Conservation (phyloP, 2,113 vertebrate genomes). For the Canis aureus region DNA sequence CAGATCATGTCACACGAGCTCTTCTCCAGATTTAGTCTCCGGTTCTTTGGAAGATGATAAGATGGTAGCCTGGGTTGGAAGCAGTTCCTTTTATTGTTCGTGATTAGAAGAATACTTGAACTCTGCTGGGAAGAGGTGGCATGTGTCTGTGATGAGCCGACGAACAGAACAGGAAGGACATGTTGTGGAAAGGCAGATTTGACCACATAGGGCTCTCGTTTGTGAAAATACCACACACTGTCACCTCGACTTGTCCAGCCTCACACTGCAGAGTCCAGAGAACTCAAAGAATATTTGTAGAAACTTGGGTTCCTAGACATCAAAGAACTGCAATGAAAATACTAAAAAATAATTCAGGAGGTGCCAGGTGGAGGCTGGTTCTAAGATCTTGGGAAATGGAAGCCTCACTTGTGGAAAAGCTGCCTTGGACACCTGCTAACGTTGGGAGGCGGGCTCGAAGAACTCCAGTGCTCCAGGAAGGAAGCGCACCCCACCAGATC, state of each 20-base stretch:
- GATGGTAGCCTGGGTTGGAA: conserved; percentile 81
- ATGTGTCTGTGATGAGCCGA: conserved; percentile 25
- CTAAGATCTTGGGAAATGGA: neutral
- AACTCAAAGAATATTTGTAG: conserved; percentile 26
- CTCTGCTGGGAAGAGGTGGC: conserved; percentile 71
- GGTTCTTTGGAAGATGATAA: conserved; percentile 88
- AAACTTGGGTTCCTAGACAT: conserved; percentile 31
- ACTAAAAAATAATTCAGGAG: conserved; percentile 27
- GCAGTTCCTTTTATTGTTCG: conserved; percentile 60
- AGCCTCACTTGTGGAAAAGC: neutral
- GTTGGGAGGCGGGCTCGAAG: neutral
- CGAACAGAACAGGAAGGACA: conserved; percentile 38
- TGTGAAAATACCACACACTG: neutral
- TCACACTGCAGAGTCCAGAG: neutral
- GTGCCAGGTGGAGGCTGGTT: conserved; percentile 6
- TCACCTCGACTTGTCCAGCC: neutral
- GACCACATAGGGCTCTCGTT: neutral
- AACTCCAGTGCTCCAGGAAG: neutral
- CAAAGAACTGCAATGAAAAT: conserved; percentile 40
- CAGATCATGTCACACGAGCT: conserved; percentile 91
- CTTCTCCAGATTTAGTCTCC: conserved; percentile 90
- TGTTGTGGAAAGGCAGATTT: conserved; percentile 1
- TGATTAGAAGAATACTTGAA: conserved; percentile 74
- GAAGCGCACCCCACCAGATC: neutral
- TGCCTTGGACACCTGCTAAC: neutral